Base-by-base conservation (phyloP, 2,888 invertebrate species). In the Synergus gifuensis region DNA sequence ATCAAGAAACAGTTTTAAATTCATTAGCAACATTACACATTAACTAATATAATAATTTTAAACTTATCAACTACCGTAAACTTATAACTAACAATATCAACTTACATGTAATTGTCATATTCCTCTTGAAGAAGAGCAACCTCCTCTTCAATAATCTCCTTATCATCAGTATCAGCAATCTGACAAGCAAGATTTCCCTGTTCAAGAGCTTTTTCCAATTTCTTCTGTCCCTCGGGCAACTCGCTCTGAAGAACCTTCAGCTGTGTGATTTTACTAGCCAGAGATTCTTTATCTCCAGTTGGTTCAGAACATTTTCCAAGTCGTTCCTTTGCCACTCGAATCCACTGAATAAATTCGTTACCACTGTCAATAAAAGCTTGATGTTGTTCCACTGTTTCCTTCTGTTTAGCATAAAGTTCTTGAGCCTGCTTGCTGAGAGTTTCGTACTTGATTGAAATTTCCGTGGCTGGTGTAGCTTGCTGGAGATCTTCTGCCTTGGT, bases 341-440 rank as follows among this genome's bases (percentile, higher is more conserved):
- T 94, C 99, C 98, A 99, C 88, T 97, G 96, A 85, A 97, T 95
- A 91, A 98, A 98, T 87, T 98, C 98, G 91, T 97, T 96, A 84
- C 97, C 98, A 83, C 97, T 96, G 93, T 98, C 98, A 66, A 98
- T 96, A 89, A 98, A 97, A 0, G 96, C 96, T 93, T 98, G 97
- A 91, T 98, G 97, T 88, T 97, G 96, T 89, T 98, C 97, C 0
- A 98, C 97, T 0, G 97, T 96, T 91, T 97, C 97, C 91, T 96
- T 97, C 90, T 98, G 97, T 89, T 96, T 97, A 49, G 96, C 97
- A 88, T 98, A 97, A 82, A 98, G 93, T 90, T 97, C 97, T 92
- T 97, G 96, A 11, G 98, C 98, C 89, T 98, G 97, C 91, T 98
- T 98, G 60, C 97, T 96, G 36, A 98, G 93, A 36, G 95, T 96